Evolutionary conservation across 2,797 vertebrate genomes (phyloP).

Genomic region (Pseudochirops corinnae): DNA sequence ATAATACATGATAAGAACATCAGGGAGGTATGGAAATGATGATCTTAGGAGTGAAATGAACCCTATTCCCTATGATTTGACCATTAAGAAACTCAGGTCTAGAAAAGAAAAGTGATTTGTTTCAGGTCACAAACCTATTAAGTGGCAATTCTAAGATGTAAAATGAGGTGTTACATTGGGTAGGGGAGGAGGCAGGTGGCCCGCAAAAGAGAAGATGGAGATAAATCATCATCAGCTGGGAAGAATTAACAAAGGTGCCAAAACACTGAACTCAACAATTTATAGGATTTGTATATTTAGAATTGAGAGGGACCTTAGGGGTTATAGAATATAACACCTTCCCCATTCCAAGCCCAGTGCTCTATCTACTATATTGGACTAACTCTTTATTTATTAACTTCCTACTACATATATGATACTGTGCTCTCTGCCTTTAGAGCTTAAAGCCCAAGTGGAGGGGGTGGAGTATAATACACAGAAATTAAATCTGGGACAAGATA

Average conservation of each 20-base stretch:
- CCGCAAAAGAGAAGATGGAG: neutral
- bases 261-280: neutral
- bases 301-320: neutral
- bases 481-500: neutral
- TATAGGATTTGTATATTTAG: neutral
- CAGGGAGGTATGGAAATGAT: neutral
- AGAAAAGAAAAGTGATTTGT: neutral
- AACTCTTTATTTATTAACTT: neutral
- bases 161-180: neutral
- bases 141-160: neutral
- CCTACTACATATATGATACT: neutral
- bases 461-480: neutral
- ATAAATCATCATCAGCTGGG: neutral
- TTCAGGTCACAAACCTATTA: neutral
- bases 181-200: neutral
- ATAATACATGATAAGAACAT: neutral
- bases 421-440: neutral
- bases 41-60: neutral
- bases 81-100: neutral
- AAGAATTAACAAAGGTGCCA: neutral
- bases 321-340: neutral
- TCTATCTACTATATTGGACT: neutral
- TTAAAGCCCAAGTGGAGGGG: neutral
- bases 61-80: neutral
- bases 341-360: neutral